Conservation (phyloP, 2,797 vertebrate genomes). For the Rhadinocentrus ornatus region DNA sequence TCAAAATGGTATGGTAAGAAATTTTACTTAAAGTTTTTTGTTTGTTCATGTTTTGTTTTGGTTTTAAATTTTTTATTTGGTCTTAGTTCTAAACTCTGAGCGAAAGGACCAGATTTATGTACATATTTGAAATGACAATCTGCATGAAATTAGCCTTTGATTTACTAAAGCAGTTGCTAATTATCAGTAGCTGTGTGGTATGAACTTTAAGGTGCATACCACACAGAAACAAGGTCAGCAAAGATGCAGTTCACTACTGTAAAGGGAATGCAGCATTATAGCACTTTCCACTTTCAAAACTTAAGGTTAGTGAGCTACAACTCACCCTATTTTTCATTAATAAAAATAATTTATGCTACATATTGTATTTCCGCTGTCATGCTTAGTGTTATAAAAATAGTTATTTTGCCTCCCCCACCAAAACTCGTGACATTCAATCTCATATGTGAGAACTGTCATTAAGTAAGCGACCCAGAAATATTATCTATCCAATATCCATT, state of each 20-base stretch:
- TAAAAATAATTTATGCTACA: not conserved
- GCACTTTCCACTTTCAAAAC: conserved; percentile 17
- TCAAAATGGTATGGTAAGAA: conserved; percentile 5
- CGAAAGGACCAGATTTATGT: conserved; percentile 62
- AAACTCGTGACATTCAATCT: conserved; percentile 19
- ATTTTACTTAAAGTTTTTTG: conserved; percentile 24
- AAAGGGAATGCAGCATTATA: conserved; percentile 22
- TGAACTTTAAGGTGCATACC: conserved; percentile 48
- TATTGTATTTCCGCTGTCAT: not conserved
- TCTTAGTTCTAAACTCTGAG: conserved; percentile 43
- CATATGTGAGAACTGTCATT: not conserved
- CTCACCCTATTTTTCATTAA: not conserved
- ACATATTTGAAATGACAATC: conserved; percentile 63
- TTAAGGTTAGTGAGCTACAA: conserved; percentile 15
- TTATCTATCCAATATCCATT: not conserved
- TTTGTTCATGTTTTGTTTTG: not conserved
- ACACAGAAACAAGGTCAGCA: conserved; percentile 40
- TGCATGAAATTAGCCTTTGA: conserved; percentile 69
- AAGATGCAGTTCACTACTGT: conserved; percentile 30
- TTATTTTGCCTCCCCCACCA: not conserved
- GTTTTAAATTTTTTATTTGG: not conserved
- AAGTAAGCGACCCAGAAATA: conserved; percentile 18
- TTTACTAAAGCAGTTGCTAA: conserved; percentile 59
- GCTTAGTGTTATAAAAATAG: not conserved
- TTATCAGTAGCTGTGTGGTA: conserved; percentile 60